Base-by-base conservation (phyloP, 1,140 invertebrate genomes). In the Drosophila pachea region DNA sequence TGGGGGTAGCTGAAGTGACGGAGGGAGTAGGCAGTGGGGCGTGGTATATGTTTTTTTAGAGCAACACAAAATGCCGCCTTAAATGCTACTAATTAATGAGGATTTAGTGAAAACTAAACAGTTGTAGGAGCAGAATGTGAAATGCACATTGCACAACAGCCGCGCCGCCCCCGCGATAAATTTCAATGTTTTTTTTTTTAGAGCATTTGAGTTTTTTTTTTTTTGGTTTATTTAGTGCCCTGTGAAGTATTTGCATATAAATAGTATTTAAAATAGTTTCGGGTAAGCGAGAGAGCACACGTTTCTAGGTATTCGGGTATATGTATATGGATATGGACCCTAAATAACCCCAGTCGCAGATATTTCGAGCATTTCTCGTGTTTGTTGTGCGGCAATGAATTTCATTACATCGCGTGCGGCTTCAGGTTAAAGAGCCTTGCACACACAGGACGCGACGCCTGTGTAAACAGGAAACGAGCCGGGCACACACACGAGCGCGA, bases 51-150 rank as follows among this genome's bases (percentile, higher is more conserved):
- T 14, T 73, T 58, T 73, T 45, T 35, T 55, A 40, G 54, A 53
- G 33, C 43, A 76, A 62, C 56, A 61, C 43, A 62, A 76, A 78
- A 81, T 74, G 73, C 76, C 74, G 81, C 77, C 62, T 76, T 86
- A 86, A 86, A 86, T 86, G 81, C 81, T 76, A 86, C 81, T 86
- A 86, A 86, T 86, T 86, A 86, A 86, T 86, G 81, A 75, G 81
- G 81, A 86, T 86, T 86, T 86, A 86, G 81, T 86, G 77, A 81
- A 86, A 86, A 86, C 81, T 76, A 70, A 56, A 69, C 67, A 69
- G 45, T 70, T 66, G 53, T 66, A 50, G 48, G 40, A 65, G 35
- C 45, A 36, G 22, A 60, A 77, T 74, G 47, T 59, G 56, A 82
- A 67, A 68, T 63, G 62, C 50, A 52, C 67, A 86, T 84, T 79